Percentiles rank a stretch among this genome's conserved stretches.
phyloP scores from a whole-genome alignment of 2,797 vertebrate genomes.

The Corythornis leucogaster region DNA sequence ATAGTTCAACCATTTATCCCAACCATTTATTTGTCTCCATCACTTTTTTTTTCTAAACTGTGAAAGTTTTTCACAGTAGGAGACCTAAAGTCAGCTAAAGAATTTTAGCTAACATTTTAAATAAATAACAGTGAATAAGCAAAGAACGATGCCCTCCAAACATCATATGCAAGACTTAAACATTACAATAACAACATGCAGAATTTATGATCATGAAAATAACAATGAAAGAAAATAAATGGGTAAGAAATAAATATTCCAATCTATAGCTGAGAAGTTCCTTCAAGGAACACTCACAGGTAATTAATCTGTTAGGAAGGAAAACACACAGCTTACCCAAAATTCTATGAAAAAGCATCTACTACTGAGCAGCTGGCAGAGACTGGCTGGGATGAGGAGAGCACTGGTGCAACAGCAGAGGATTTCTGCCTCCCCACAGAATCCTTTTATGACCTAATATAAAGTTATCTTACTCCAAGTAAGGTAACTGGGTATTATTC shows the following conservation, averaged over 20 bases:
- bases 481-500: background rate
- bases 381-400: background rate
- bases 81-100: background rate
- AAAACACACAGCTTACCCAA: conserved; percentile 17
- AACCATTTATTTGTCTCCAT: background rate
- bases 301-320: background rate
- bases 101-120: background rate
- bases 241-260: background rate
- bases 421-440: background rate
- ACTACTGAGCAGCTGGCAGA: background rate
- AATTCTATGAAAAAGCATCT: background rate
- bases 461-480: background rate
- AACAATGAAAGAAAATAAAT: background rate
- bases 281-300: background rate
- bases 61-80: background rate
- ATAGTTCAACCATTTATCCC: background rate
- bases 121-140: background rate
- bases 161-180: background rate
- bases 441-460: conserved; percentile 23
- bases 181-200: background rate
- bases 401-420: background rate
- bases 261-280: background rate
- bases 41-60: too few species aligned
- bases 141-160: background rate
- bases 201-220: background rate